Conservation (phyloP, 1,140 invertebrate genomes). For the Aphaenogaster floridana region DNA sequence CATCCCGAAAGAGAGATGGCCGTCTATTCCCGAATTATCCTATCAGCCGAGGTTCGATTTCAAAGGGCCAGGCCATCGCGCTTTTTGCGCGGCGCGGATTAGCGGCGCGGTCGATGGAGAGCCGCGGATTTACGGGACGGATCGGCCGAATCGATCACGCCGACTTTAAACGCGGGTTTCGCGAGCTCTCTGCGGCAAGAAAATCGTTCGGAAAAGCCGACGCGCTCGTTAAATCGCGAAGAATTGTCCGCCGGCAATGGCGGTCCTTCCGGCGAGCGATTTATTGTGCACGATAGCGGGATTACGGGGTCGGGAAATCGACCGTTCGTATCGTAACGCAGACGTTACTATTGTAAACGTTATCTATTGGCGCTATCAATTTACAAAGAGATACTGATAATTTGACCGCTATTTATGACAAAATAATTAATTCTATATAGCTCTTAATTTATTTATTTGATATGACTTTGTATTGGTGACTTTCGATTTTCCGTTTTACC, state of each 20-base stretch:
- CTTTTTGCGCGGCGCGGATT: not conserved
- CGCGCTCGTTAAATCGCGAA: constrained; percentile 41
- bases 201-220: constrained; percentile 17
- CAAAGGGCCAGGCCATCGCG: not conserved
- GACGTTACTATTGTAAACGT: not conserved
- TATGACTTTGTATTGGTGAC: no score
- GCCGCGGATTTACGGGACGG: not conserved
- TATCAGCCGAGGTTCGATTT: not conserved
- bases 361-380: no score
- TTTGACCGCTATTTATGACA: no score
- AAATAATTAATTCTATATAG: no score
- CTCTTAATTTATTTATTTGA: no score
- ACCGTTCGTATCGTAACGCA: not conserved
- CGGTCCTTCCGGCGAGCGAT: not conserved
- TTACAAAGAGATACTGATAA: no score
- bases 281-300: constrained; percentile 48
- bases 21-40: constrained; percentile 16
- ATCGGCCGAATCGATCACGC: not conserved
- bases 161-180: not conserved
- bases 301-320: constrained; percentile 13
- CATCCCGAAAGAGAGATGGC: not conserved
- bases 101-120: not conserved
- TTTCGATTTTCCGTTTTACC: no score
- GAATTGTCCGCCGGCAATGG: not conserved
- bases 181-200: constrained; percentile 13